A percentile compares a stretch with the other conserved stretches of the same genome.
phyloP scores from a whole-genome alignment of 2,797 vertebrate species.

The Pangasius krempfi region DNA sequence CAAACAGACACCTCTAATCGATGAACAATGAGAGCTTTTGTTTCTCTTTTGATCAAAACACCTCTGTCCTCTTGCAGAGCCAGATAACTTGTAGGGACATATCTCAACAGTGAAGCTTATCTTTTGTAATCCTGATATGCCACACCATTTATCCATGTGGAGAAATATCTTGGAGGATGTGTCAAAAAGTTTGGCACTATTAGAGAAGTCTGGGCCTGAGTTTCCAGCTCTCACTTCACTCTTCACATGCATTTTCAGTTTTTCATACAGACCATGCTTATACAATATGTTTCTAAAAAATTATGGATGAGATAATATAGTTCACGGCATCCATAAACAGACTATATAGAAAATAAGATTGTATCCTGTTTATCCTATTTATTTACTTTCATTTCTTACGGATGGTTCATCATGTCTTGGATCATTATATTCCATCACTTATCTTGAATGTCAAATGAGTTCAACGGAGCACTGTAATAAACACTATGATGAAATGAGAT shows the following conservation, averaged over 20 bases:
- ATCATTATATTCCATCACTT: neutral
- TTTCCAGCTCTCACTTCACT: neutral
- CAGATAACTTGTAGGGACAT: neutral
- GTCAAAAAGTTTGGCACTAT: neutral
- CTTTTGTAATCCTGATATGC: neutral
- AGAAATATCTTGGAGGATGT: neutral
- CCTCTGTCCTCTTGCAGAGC: neutral
- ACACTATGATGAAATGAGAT: neutral
- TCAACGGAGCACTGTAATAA: neutral
- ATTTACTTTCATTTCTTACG: neutral
- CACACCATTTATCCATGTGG: neutral
- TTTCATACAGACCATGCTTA: neutral
- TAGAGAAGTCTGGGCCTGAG: neutral
- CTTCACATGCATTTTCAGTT: neutral
- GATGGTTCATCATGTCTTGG: neutral
- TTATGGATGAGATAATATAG: neutral
- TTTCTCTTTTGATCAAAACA: neutral
- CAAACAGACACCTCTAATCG: neutral
- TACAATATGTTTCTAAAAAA: neutral
- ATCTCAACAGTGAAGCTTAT: constrained; percentile 14
- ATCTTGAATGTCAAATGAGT: neutral
- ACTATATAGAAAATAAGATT: neutral
- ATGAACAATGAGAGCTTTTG: constrained; percentile 3
- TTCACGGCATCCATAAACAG: neutral
- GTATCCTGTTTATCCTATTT: neutral